Conservation (phyloP, 2,113 vertebrate genomes). For the Odobenus rosmarus region DNA sequence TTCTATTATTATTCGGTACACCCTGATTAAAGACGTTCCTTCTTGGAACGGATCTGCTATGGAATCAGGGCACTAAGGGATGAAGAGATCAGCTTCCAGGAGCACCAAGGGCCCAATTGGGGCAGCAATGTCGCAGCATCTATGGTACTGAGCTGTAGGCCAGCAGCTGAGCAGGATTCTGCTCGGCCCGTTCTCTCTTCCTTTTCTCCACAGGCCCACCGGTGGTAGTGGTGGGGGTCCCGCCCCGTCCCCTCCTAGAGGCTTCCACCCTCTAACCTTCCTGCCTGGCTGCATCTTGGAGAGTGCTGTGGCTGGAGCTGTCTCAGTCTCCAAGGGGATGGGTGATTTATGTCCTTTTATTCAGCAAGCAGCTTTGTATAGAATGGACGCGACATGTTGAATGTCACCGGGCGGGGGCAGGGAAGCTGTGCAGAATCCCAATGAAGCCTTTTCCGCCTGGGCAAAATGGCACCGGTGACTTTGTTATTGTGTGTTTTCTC, state of each 20-base stretch:
- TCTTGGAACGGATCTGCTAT: neutral
- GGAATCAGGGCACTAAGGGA: neutral
- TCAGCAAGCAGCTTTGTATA: conserved; percentile 56
- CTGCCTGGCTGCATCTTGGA: neutral
- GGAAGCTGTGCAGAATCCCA: neutral
- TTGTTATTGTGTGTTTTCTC: neutral
- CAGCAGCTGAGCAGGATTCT: neutral
- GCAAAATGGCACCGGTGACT: neutral
- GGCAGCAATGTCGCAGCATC: neutral
- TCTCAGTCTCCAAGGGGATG: conserved; percentile 48
- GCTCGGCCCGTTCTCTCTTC: neutral
- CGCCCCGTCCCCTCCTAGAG: neutral
- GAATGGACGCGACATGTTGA: neutral
- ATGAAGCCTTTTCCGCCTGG: neutral
- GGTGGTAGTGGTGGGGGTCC: neutral
- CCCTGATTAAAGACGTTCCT: neutral
- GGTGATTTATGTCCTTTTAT: conserved; percentile 65
- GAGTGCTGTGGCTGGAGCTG: neutral
- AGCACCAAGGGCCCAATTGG: neutral
- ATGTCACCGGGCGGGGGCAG: conserved; percentile 45
- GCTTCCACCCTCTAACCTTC: neutral
- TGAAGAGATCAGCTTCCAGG: neutral
- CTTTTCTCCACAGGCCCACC: neutral
- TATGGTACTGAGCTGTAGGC: neutral
- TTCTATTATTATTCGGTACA: neutral